phyloP scores from a whole-genome alignment of 2,797 vertebrate species.

The Triplophysa yarkandensis region DNA sequence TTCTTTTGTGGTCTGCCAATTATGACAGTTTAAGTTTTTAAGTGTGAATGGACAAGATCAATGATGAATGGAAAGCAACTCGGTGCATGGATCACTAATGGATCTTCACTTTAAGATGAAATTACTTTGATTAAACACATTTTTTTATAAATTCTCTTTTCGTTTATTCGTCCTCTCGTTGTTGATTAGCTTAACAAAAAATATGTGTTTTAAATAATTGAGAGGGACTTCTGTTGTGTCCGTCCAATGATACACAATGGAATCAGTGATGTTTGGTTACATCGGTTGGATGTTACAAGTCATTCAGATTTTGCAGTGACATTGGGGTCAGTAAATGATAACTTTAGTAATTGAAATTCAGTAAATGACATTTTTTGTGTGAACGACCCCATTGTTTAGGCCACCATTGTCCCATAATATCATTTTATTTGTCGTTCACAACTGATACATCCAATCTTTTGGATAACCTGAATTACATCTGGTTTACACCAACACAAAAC shows the following conservation, averaged over 20 bases:
- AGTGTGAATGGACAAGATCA: not conserved
- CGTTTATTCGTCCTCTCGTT: too few relatives aligned
- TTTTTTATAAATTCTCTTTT: too few relatives aligned
- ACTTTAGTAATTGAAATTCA: too few relatives aligned
- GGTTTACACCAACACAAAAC: not conserved
- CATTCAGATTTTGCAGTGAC: too few relatives aligned
- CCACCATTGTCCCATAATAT: not conserved
- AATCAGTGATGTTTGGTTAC: too few relatives aligned
- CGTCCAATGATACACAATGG: too few relatives aligned
- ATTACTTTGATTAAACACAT: not conserved
- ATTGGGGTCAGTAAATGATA: too few relatives aligned
- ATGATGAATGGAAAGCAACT: not conserved
- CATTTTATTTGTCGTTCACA: not conserved
- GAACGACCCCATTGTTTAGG: not conserved
- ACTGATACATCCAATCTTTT: not conserved
- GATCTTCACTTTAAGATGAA: not conserved
- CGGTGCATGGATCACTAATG: not conserved
- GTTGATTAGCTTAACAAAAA: too few relatives aligned
- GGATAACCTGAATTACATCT: not conserved
- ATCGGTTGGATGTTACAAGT: too few relatives aligned
- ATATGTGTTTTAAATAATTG: too few relatives aligned
- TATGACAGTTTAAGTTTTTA: slow-evolving; percentile 9
- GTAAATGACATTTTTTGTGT: too few relatives aligned
- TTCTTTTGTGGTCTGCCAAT: slow-evolving; percentile 11
- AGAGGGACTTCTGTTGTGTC: too few relatives aligned